Evolutionary conservation across 2,797 vertebrate genomes (phyloP), one percentile per base, ranked within the genome.

Genomic region (Sebastiscus albofasciatus): DNA sequence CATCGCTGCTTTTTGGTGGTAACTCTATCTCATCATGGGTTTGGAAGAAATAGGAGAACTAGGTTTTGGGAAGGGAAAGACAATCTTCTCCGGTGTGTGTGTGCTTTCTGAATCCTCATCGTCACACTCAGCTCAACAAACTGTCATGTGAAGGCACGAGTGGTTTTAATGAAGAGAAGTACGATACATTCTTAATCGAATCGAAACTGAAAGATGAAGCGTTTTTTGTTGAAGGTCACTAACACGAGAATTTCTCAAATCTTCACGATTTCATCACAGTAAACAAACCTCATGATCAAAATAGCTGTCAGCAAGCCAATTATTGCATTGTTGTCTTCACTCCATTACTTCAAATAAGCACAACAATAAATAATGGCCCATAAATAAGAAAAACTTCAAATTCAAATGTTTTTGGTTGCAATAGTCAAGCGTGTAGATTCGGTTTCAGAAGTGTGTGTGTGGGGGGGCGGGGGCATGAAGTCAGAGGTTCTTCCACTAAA

Each of bases 21-120:
- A 93, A 92, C 85, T 76, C 60, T 72, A 91, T 90, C 89, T 86
- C 77, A 85, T 61, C 79, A 42, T 75, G 62, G 78, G 79, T 77
- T 84, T 68, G 24, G 6, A 75, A 76, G 90, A 88, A 92, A 93
- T 33, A 75, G 65, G 81, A 91, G 90, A 88, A 26, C 46, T 20
- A 73, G 55, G 56, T 83, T 87, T 90, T 80, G 52, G 60, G 71
- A 61, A 77, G 56, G 33, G 89, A 91, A 90, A 92, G 79, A 90
- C 88, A 81, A 90, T 91, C 80, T 55, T 56, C 52, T 84, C 80
- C 5, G 1, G 18, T 46, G 33, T 18, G 18, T 77, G 52, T 60
- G 13, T 68, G 34, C 13, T 70, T 66, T 64, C 52, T n/a, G 27
- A 18, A 46, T 27, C 36, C 11, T 74, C 52, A 62, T 24, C 62